Percentiles rank a stretch among this genome's conserved stretches.
phyloP scores from a whole-genome alignment of 2,888 invertebrate species.

The Andrena hattorfiana region DNA sequence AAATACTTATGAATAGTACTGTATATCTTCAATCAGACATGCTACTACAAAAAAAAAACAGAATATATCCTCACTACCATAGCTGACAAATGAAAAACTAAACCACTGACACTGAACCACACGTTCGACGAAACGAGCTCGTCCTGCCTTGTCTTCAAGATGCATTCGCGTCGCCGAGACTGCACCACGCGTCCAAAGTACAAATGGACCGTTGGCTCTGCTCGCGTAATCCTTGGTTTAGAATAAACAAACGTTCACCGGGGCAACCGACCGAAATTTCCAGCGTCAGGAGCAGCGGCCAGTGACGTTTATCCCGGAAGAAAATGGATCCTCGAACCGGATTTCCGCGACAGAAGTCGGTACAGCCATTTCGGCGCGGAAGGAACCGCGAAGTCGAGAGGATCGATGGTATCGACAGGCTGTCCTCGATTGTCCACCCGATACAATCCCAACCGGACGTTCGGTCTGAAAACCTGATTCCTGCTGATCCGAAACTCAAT shows the following conservation, averaged over 20 bases:
- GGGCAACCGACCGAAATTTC: constrained; percentile 46
- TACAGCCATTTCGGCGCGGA: constrained; percentile 50
- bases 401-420: constrained; percentile 65
- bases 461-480: constrained; percentile 51
- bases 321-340: constrained; percentile 60
- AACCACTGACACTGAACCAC: not conserved
- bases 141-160: not conserved
- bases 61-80: too few relatives aligned
- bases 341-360: constrained; percentile 57
- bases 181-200: constrained; percentile 6
- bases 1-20: too few relatives aligned
- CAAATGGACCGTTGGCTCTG: constrained; percentile 11
- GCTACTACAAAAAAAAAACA: too few relatives aligned
- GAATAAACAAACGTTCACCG: constrained; percentile 51
- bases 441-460: constrained; percentile 57
- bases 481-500: constrained; percentile 34
- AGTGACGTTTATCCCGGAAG: constrained; percentile 62
- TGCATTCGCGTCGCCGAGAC: not conserved
- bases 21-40: too few relatives aligned
- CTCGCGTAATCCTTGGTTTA: constrained; percentile 39
- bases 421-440: constrained; percentile 53
- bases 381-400: constrained; percentile 59
- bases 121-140: not conserved
- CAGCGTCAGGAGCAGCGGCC: constrained; percentile 29
- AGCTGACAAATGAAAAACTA: too few relatives aligned